Conservation (phyloP, 1,140 invertebrate genomes). For the Trachymyrmex cornetzi region DNA sequence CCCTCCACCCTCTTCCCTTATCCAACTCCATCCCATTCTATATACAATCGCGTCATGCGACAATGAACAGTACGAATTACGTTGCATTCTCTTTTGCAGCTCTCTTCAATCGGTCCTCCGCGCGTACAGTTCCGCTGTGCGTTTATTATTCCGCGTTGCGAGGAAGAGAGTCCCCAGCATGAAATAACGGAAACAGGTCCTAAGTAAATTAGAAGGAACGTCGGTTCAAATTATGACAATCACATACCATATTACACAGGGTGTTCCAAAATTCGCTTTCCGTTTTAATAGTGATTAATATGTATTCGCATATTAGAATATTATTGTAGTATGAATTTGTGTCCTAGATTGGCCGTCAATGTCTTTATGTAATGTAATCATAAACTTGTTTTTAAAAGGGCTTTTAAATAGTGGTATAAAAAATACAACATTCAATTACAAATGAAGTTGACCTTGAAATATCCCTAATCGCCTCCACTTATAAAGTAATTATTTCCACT, state of each 20-base stretch:
- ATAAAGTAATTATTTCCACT: too few species aligned
- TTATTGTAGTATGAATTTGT: too few species aligned
- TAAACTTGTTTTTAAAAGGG: too few species aligned
- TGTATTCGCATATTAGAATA: too few species aligned
- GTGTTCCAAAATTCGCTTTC: too few species aligned
- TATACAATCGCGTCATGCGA: conserved; percentile 77
- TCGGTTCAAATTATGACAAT: not conserved
- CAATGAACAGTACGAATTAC: conserved; percentile 84
- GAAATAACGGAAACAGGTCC: not conserved
- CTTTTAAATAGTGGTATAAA: too few species aligned
- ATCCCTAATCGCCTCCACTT: too few species aligned
- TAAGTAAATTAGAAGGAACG: conserved; percentile 14
- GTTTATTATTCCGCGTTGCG: conserved; percentile 37
- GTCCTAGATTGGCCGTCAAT: not conserved
- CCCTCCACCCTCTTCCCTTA: too few species aligned
- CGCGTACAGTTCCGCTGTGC: not conserved
- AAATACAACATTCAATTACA: too few species aligned
- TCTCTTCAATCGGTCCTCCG: conserved; percentile 44
- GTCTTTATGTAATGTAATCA: not conserved
- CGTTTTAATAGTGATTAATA: too few species aligned
- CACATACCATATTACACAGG: not conserved
- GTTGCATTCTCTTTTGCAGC: conserved; percentile 74
- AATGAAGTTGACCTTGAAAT: too few species aligned
- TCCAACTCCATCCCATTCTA: conserved; percentile 69
- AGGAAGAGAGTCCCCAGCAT: not conserved